Base-by-base conservation (phyloP, 2,797 vertebrate genomes). In the Parotocinclus haroldoi region DNA sequence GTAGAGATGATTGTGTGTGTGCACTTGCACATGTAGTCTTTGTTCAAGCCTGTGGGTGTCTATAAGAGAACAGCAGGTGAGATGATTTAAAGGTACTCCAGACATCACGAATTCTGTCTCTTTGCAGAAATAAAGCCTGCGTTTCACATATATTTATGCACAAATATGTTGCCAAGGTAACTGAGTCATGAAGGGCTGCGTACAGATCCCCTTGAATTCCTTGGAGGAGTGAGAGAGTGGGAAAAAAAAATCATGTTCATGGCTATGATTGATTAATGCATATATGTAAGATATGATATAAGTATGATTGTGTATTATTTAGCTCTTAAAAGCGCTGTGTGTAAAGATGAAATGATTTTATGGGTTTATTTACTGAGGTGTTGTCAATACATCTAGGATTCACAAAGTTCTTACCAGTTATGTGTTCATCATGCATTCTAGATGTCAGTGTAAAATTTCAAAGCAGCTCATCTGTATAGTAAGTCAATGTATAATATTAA, bases 161-260 rank as follows among this genome's bases (percentile, higher is more conserved):
- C 88, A 87, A 89, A 87, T 85, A 86, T 89, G 90, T 91, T 91
- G 83, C 89, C 87, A 89, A 79, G 89, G 90, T 89, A 91, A 91
- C 90, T 83, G 85, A 86, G 84, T 82, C 83, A 80, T 77, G 83
- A 72, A 83, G 64, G 80, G 58, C 76, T 63, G 75, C 18, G 63
- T 44, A 53, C 81, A 80, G 75, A 81, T 82, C 80, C 66, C 68
- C 79, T 69, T 80, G 79, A 86, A 86, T 85, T 80, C 80, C 83
- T 83, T 45, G 54, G 80, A 83, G 82, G 55, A 60, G 52, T 36
- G 72, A 78, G 69, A 82, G 68, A 74, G 49, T 66, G 54, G 13
- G 17, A 50, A 16, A 38, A 51, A 50, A 16, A 38, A 51, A 46
- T 6, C 50, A 10, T 67, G 56, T 50, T 14, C 44, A 51, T 10